These are phyloP conservation scores for Melieria picta DNA, from an alignment of 2,888 invertebrate genomes.

Conservation along the genomic window DNA sequence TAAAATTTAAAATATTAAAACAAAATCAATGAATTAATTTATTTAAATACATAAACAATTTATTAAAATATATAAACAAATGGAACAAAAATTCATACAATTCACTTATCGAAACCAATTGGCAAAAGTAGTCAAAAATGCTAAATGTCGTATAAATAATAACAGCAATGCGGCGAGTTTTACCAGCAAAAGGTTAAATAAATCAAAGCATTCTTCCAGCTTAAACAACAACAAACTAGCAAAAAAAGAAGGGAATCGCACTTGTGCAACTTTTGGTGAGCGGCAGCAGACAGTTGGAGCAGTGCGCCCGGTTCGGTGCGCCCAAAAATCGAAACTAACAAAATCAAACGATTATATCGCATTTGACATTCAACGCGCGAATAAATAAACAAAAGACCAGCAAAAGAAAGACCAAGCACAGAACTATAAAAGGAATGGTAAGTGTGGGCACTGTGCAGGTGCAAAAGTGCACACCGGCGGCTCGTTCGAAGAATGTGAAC, in stretches of 20 bases:
- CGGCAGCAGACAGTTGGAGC: too few species aligned
- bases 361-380: conserved; percentile 52
- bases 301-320: too few species aligned
- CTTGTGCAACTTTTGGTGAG: too few species aligned
- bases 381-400: conserved; percentile 16
- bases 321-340: conserved; percentile 38
- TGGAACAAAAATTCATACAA: not conserved
- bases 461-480: conserved; percentile 11
- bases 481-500: not conserved
- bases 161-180: too few species aligned
- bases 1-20: too few species aligned
- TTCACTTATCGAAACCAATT: conserved; percentile 5
- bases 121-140: not conserved
- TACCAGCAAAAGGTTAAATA: conserved; percentile 46
- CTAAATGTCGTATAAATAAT: too few species aligned
- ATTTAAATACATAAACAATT: not conserved
- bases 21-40: not conserved
- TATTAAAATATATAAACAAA: not conserved
- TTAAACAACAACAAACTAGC: conserved; percentile 14
- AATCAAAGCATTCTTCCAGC: conserved; percentile 27
- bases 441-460: conserved; percentile 19
- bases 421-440: conserved; percentile 10
- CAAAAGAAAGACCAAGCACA: conserved; percentile 19
- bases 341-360: conserved; percentile 53
- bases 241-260: too few species aligned